Conservation (phyloP, 1,140 invertebrate genomes). For the Conopomorpha cramerella region DNA sequence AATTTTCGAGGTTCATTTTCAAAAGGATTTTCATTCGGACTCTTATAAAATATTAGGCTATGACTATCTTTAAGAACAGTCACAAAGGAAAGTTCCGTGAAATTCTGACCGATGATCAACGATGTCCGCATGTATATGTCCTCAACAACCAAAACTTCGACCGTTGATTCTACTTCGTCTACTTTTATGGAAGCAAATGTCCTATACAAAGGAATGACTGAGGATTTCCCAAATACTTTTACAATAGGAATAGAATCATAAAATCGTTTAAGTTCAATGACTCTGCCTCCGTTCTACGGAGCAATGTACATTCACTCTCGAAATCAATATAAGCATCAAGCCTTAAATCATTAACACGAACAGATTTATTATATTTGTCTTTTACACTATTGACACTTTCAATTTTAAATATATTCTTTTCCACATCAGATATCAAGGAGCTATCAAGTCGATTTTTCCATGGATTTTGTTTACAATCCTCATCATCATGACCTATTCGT, state of each 20-base stretch:
- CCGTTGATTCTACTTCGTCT: background rate
- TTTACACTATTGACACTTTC: background rate
- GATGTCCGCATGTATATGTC: background rate
- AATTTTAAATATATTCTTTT: background rate
- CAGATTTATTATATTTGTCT: background rate
- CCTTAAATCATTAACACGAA: background rate
- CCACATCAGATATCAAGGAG: no score
- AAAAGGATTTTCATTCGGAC: background rate
- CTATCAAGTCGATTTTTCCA: background rate
- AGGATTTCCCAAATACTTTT: background rate
- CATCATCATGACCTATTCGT: slow-evolving; percentile 1
- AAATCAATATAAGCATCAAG: background rate
- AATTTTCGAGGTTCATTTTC: background rate
- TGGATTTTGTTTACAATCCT: background rate
- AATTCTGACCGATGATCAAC: background rate
- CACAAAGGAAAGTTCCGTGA: background rate
- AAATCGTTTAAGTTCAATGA: background rate
- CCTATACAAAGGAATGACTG: background rate
- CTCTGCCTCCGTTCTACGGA: background rate
- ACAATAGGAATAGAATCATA: background rate
- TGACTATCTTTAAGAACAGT: slow-evolving; percentile 1
- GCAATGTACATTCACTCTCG: background rate
- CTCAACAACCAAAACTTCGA: background rate
- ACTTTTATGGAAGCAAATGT: background rate
- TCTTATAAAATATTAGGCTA: background rate